Evolutionary conservation across 2,113 vertebrate genomes (phyloP), one percentile per base, ranked within the genome.

Genomic region (Podarcis cretensis): DNA sequence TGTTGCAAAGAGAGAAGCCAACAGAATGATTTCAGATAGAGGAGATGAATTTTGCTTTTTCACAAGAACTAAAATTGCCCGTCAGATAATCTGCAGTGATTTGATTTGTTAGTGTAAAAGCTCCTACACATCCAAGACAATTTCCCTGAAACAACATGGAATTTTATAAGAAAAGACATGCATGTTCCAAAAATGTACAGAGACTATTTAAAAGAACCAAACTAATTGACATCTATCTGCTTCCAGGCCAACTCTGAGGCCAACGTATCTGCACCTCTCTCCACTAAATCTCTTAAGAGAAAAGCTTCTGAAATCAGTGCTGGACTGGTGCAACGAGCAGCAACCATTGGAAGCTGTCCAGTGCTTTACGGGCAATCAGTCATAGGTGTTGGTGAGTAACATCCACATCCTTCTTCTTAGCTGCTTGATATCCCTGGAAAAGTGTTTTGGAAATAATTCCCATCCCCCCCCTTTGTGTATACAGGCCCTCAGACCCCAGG

Each of bases 321-420:
- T 0, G 95, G 96, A 9, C 96, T 97, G 74, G 87, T 97, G 89
- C 98, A 96, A 91, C 97, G 98, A 81, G 86, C 98, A 0, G 97
- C 98, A 82, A 98, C 98, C 68, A 99, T 99, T 23, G 99, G 99
- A 76, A 99, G 99, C 95, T 99, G 97, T 94, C 97, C 99, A 0
- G 98, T 99, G 87, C 96, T 99, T 68, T 99, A 99, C 93, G 98
- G 97, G 83, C 99, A 99, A 71, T 85, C 98, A 54, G 81, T 97
- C 69, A 86, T 96, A 77, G 94, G 92, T 48, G 40, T 98, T 94
- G 95, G 98, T 98, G 95, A 98, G 91, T 92, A 75, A 80, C 89
- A 88, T 74, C 48, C 84, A 0, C 83, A 73, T 0, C 27, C 74
- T 0, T 1, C 93, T 93, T 74, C 54, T 89, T 10, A 35, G 78